Conservation (phyloP, 2,113 vertebrate species). For the Anseranas semipalmata region DNA sequence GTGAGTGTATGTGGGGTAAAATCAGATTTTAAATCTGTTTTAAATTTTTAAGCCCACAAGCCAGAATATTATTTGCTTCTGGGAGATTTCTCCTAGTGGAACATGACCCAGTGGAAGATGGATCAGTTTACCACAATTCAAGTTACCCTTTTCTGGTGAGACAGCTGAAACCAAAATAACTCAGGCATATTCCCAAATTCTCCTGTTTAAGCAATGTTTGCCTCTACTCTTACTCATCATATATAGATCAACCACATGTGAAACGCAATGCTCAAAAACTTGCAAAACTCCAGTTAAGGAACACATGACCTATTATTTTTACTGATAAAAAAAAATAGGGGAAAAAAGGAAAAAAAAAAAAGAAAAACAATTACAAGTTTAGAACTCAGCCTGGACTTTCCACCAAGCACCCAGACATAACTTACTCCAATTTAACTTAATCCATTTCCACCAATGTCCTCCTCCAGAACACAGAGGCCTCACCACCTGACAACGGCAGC, state of each 20-base stretch:
- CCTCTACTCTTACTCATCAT: neutral
- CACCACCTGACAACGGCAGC: neutral
- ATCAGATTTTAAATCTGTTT: neutral
- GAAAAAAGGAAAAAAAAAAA: neutral
- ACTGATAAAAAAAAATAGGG: neutral
- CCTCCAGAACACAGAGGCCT: neutral
- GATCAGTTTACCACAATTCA: neutral
- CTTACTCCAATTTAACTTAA: neutral
- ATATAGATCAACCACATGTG: neutral
- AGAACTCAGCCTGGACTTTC: neutral
- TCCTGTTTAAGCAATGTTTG: neutral
- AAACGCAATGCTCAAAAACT: neutral
- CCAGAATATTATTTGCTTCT: neutral
- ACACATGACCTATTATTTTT: neutral
- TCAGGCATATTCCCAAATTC: neutral
- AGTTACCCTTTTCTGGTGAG: neutral
- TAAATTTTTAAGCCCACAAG: constrained; percentile 5
- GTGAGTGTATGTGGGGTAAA: neutral
- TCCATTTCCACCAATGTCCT: neutral
- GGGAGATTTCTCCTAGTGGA: neutral
- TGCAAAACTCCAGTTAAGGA: neutral
- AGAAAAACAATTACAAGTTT: neutral
- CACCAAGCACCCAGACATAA: neutral
- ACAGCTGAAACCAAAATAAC: neutral
- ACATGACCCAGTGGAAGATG: neutral